Conservation (phyloP, 2,113 vertebrate species). For the Anoura caudifer region DNA sequence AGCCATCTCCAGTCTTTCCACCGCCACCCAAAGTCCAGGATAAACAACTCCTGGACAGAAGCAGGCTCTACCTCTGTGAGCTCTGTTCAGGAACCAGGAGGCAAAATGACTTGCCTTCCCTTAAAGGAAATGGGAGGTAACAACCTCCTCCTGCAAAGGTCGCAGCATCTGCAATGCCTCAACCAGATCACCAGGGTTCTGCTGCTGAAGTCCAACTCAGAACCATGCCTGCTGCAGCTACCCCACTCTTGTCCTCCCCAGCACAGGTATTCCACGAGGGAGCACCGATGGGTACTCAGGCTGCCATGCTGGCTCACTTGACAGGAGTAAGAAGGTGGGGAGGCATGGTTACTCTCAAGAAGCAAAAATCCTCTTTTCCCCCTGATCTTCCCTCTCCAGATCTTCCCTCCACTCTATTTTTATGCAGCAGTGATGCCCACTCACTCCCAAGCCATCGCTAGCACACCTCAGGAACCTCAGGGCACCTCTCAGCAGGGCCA, state of each 20-base stretch:
- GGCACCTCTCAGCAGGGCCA: not conserved
- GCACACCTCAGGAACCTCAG: not conserved
- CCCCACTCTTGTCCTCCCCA: not conserved
- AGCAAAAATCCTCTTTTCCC: not conserved
- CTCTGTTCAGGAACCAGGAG: not conserved
- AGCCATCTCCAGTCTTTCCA: not conserved
- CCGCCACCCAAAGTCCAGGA: not conserved
- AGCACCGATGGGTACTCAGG: not conserved
- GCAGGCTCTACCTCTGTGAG: not conserved
- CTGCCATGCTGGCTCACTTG: not conserved
- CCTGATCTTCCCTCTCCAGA: not conserved
- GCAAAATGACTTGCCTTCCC: not conserved
- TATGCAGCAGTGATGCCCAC: not conserved
- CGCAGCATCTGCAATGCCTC: not conserved
- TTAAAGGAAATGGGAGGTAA: conserved; percentile 43
- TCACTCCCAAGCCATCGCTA: not conserved
- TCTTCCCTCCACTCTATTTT: not conserved
- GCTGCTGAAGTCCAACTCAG: not conserved
- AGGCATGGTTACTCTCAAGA: not conserved
- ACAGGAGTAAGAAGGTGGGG: not conserved
- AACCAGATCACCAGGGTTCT: not conserved
- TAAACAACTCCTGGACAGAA: not conserved
- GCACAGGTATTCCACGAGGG: not conserved
- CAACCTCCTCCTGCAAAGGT: not conserved
- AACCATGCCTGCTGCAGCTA: not conserved